Base-by-base conservation (phyloP, 1,140 invertebrate species). In the Lepidostoma basale region DNA sequence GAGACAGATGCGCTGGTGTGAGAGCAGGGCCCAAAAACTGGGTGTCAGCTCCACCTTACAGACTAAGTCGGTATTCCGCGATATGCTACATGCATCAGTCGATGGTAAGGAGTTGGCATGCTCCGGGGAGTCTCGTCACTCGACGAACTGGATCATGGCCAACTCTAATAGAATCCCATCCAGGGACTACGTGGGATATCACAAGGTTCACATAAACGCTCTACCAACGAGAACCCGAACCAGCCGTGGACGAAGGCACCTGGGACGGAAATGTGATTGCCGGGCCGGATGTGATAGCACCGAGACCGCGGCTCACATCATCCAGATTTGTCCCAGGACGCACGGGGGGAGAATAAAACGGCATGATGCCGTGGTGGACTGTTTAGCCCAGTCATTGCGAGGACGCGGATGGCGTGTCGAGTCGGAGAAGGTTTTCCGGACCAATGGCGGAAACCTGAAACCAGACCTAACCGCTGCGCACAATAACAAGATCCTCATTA, bases 291-390 rank as follows among this genome's bases (percentile, higher is more conserved):
- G 76, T 71, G 23, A 1, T 5, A 9, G 22, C 1, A 68, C 44
- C 16, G 78, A 82, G 54, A 80, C 79, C 0, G 62, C 75, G 0
- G 73, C 75, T n/a, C 81, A 82, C 39, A 67, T 76, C 8, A 71
- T 81, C 3, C 77, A 81, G 49, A 59, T 62, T 3, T 83, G 80
- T 62, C 69, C 69, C 26, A 36, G 78, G 33, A 77, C 77, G 0
- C 77, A 81, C 62, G 74, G 74, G 12, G 74, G 73, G 2, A 67
- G 77, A 0, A 75, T 81, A 9, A 18, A 63, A 9, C 68, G 78
- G 8, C 79, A 82, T 10, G n/a, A 62, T 14, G 28, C 52, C 1
- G 9, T 56, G 0, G 28, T 25, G 1, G 52, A 5, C 0, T 30
- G 23, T 0, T 3, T 56, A n/a, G 28, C 10, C 3, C 25, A 14